A percentile compares a stretch with the other conserved stretches of the same genome.
These are phyloP conservation scores for Tricholaema leucomelas DNA, from an alignment of 2,113 vertebrate species.

Conservation along the genomic window DNA sequence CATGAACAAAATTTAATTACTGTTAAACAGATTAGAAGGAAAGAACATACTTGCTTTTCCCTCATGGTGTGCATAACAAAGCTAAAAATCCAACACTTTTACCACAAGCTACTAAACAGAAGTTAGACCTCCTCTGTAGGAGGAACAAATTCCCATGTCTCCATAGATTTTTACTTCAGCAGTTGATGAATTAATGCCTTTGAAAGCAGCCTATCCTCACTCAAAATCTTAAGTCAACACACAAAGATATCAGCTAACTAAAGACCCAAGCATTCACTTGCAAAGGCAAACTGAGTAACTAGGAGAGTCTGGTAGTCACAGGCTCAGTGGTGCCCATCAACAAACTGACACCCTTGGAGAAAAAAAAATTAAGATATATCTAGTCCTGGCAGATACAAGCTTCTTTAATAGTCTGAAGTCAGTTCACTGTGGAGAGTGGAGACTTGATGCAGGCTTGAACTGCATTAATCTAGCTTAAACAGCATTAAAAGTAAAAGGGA, in stretches of 20 bases:
- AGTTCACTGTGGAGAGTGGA: background rate
- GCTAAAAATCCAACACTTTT: background rate
- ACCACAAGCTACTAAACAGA: background rate
- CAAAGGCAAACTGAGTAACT: background rate
- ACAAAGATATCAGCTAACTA: background rate
- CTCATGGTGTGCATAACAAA: background rate
- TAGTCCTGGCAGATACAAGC: background rate
- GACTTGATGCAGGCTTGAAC: background rate
- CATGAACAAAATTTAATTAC: background rate
- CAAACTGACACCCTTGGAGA: background rate
- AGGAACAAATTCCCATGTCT: background rate
- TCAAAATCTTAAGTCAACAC: background rate
- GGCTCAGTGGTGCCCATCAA: background rate
- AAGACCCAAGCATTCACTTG: background rate
- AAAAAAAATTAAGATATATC: background rate
- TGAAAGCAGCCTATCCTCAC: background rate
- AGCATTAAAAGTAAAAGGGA: background rate
- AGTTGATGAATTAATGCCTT: background rate
- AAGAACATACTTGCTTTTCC: background rate
- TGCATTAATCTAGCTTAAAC: background rate
- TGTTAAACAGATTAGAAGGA: background rate
- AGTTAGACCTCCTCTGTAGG: background rate
- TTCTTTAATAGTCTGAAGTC: background rate
- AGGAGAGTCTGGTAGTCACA: background rate
- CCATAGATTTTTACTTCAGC: constrained; percentile 4